phyloP scores from a whole-genome alignment of 2,797 vertebrate species.

The Pipistrellus pygmaeus region DNA sequence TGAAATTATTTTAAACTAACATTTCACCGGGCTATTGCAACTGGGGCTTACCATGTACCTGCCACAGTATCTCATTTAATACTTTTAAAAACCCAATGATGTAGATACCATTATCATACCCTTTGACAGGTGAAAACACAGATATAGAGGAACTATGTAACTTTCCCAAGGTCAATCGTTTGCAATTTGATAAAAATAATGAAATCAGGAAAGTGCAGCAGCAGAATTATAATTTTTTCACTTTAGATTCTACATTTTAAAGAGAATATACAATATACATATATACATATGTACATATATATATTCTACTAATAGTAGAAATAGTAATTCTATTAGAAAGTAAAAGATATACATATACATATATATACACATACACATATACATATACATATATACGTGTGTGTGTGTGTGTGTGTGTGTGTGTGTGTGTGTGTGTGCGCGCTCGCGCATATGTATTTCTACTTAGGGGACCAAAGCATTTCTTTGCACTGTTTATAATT shows the following conservation, averaged over 20 bases:
- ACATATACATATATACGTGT: too few species aligned
- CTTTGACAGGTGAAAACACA: background rate
- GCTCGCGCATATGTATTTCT: too few species aligned
- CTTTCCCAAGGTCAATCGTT: background rate
- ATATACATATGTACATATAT: background rate
- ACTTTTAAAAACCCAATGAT: background rate
- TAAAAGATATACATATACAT: too few species aligned
- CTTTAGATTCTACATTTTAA: background rate
- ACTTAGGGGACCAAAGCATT: background rate
- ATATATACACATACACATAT: too few species aligned
- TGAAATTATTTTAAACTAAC: background rate
- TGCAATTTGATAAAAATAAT: background rate
- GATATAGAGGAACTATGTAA: background rate
- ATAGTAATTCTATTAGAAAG: too few species aligned
- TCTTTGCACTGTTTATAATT: background rate
- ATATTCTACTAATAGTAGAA: too few species aligned
- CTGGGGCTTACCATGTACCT: background rate
- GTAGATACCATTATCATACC: background rate
- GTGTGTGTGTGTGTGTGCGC: too few species aligned
- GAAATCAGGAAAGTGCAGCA: background rate
- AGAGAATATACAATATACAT: background rate
- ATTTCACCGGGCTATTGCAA: background rate
- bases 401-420: too few species aligned
- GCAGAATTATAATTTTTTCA: background rate
- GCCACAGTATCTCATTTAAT: background rate